A percentile compares a stretch with the other conserved stretches of the same genome.
Conservation (phyloP, 2,113 vertebrate species). For the Corynorhinus townsendii region DNA sequence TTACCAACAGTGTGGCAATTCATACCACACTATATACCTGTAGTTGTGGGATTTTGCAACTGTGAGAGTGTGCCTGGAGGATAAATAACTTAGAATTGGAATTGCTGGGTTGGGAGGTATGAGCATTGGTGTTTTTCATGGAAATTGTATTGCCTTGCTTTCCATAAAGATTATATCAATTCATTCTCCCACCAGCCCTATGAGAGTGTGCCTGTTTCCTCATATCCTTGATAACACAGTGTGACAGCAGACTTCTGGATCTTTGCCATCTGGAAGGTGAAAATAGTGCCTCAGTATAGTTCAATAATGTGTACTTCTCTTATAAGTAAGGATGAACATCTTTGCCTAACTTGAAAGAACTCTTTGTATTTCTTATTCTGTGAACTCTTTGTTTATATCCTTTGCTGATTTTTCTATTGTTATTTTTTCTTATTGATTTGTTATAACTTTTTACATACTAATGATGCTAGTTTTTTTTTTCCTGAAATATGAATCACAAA, state of each 20-base stretch:
- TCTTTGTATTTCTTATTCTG: not conserved
- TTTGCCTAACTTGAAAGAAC: not conserved
- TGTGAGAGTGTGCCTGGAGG: not conserved
- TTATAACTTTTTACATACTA: not conserved
- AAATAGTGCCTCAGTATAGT: not conserved
- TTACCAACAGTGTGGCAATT: not conserved
- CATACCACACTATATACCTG: not conserved
- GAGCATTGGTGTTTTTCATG: not conserved
- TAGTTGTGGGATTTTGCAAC: not conserved
- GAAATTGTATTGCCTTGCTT: not conserved
- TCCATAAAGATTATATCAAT: not conserved
- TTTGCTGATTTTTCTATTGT: not conserved
- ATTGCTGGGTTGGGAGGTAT: not conserved
- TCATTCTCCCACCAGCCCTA: not conserved
- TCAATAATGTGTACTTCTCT: not conserved
- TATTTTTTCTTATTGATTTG: slow-evolving; percentile 28
- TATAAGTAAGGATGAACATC: not conserved
- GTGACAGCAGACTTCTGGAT: not conserved
- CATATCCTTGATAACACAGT: not conserved
- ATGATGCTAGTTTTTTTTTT: not conserved
- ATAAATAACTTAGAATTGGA: not conserved
- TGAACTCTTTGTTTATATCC: not conserved
- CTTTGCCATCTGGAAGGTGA: not conserved
- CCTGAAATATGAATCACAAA: not conserved
- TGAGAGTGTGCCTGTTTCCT: not conserved